A percentile compares a stretch with the other conserved stretches of the same genome.
These are phyloP conservation scores for Gasteruption jaculator DNA, from an alignment of 2,888 invertebrate species.

Conservation along the genomic window DNA sequence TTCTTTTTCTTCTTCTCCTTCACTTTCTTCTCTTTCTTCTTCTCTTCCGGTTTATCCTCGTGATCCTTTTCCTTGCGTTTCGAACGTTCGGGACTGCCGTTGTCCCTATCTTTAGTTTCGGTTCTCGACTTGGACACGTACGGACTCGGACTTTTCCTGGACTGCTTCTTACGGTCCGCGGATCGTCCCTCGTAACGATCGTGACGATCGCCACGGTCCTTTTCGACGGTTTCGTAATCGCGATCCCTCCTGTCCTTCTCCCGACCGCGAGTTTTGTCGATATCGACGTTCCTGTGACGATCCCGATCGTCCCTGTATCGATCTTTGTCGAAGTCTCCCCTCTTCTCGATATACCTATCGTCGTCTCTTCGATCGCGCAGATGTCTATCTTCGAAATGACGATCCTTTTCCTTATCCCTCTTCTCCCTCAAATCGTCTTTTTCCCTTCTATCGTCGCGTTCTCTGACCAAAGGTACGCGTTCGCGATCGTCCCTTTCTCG, in stretches of 20 bases:
- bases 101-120: constrained; percentile 47
- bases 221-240: constrained; percentile 40
- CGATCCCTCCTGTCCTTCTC: constrained; percentile 46
- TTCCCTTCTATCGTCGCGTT: constrained; percentile 41
- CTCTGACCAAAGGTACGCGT: constrained; percentile 38
- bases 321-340: constrained; percentile 45
- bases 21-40: constrained; percentile 55
- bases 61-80: constrained; percentile 60
- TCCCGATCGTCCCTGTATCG: constrained; percentile 50
- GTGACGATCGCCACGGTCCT: constrained; percentile 52
- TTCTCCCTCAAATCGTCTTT: constrained; percentile 45
- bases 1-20: constrained; percentile 51
- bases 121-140: constrained; percentile 44
- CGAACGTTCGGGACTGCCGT: constrained; percentile 44
- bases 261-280: constrained; percentile 49
- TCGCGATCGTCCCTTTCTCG: constrained; percentile 48
- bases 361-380: constrained; percentile 39
- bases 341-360: constrained; percentile 37
- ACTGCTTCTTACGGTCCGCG: constrained; percentile 40
- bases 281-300: constrained; percentile 44
- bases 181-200: constrained; percentile 48
- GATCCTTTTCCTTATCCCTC: constrained; percentile 42
- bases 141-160: constrained; percentile 48
- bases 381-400: constrained; percentile 45
- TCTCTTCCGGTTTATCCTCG: constrained; percentile 40